Conservation (phyloP, 2,797 vertebrate genomes). For the Sebastes diaconus region DNA sequence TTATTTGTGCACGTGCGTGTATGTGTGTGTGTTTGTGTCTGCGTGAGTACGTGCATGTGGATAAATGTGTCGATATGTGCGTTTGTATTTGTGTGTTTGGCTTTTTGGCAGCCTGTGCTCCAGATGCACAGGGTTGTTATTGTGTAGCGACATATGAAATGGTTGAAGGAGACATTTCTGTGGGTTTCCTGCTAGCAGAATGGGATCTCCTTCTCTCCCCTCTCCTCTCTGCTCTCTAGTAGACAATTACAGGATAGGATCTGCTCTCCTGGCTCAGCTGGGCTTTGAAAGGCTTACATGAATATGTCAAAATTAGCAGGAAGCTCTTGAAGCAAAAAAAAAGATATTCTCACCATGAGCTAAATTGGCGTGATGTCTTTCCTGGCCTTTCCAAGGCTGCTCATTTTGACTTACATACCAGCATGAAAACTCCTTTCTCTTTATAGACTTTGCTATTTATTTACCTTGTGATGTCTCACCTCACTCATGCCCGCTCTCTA, state of each 20-base stretch:
- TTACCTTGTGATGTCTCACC: slow-evolving; percentile 36
- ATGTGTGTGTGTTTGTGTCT: slow-evolving; percentile 30
- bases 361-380: slow-evolving; percentile 66
- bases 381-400: slow-evolving; percentile 50
- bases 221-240: slow-evolving; percentile 69
- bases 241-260: slow-evolving; percentile 82
- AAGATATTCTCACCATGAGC: slow-evolving; percentile 58
- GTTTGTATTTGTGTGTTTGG: slow-evolving; percentile 60
- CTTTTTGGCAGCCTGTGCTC: slow-evolving; percentile 81
- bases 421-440: slow-evolving; percentile 32
- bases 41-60: slow-evolving; percentile 15
- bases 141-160: slow-evolving; percentile 86
- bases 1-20: slow-evolving; percentile 53
- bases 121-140: slow-evolving; percentile 87
- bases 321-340: slow-evolving; percentile 73
- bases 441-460: slow-evolving; percentile 36
- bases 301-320: slow-evolving; percentile 82
- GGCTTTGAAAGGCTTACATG: slow-evolving; percentile 79
- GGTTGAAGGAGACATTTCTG: slow-evolving; percentile 85
- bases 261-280: slow-evolving; percentile 84
- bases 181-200: slow-evolving; percentile 87
- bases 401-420: slow-evolving; percentile 46
- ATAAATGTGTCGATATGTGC: slow-evolving; percentile 43
- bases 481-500: slow-evolving; percentile 36
- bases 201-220: slow-evolving; percentile 75